phyloP scores from a whole-genome alignment of 2,888 invertebrate species.

The Aphodius granarius region DNA sequence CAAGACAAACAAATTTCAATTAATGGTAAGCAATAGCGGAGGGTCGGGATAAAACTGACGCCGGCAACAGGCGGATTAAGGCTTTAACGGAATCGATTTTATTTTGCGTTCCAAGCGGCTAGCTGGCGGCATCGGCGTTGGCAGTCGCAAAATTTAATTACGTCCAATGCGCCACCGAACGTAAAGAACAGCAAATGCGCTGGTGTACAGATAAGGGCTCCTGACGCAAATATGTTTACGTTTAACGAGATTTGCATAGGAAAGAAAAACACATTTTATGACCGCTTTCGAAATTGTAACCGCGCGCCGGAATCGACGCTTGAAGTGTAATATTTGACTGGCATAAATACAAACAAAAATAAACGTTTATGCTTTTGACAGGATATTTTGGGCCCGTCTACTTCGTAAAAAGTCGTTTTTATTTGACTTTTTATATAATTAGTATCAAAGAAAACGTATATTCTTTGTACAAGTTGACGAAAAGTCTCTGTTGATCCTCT shows the following conservation, averaged over 20 bases:
- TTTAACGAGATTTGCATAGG: neutral
- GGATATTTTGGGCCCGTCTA: too few relatives aligned
- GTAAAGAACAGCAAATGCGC: neutral
- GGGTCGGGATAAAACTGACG: neutral
- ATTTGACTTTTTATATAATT: too few relatives aligned
- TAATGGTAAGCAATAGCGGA: neutral
- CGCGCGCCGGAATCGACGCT: constrained; percentile 19
- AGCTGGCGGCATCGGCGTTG: neutral
- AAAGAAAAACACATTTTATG: neutral
- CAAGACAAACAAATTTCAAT: neutral
- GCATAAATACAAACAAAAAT: too few relatives aligned
- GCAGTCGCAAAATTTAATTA: neutral
- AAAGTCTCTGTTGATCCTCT: too few relatives aligned
- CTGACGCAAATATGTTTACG: neutral
- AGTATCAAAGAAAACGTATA: too few relatives aligned
- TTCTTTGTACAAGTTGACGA: too few relatives aligned
- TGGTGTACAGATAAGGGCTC: neutral
- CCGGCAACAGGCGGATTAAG: neutral
- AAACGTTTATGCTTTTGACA: too few relatives aligned
- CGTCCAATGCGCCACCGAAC: neutral
- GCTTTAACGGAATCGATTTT: neutral
- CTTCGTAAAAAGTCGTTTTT: too few relatives aligned
- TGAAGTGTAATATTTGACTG: constrained; percentile 33
- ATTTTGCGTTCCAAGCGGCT: neutral
- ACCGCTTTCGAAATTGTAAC: neutral